These are phyloP conservation scores for Teleopsis dalmanni DNA, from an alignment of 1,140 invertebrate genomes.

Conservation along the genomic window DNA sequence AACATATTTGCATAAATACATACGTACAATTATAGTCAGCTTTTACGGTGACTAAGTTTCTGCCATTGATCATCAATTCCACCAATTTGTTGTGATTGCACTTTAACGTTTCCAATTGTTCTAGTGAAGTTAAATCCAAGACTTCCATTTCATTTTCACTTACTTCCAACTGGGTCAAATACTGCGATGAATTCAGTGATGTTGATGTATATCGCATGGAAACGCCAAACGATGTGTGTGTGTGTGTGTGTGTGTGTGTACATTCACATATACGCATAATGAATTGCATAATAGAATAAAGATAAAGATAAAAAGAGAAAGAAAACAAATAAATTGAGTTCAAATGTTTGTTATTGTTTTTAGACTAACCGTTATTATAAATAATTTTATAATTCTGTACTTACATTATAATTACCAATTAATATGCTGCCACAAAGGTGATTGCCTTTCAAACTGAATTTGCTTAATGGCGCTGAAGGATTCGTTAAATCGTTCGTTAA, in stretches of 20 bases:
- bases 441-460: slow-evolving; percentile 66
- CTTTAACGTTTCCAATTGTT: slow-evolving; percentile 60
- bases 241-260: not conserved
- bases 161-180: slow-evolving; percentile 65
- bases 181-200: slow-evolving; percentile 40
- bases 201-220: not conserved
- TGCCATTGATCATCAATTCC: slow-evolving; percentile 61
- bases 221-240: not conserved
- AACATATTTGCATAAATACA: too few species aligned
- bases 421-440: slow-evolving; percentile 73
- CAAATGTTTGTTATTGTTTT: not conserved
- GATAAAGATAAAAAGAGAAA: not conserved
- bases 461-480: slow-evolving; percentile 49
- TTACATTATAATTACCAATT: slow-evolving; percentile 74
- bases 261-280: too few species aligned
- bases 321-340: not conserved
- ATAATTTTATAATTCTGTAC: not conserved
- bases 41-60: slow-evolving; percentile 57
- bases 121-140: slow-evolving; percentile 62
- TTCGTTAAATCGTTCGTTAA: slow-evolving; percentile 3
- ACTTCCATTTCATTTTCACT: slow-evolving; percentile 70
- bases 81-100: slow-evolving; percentile 64
- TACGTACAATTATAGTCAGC: slow-evolving; percentile 65
- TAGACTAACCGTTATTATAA: not conserved
- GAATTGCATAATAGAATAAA: not conserved